Evolutionary conservation across 1,140 invertebrate species (phyloP).

Genomic region (Cydia fagiglandana): DNA sequence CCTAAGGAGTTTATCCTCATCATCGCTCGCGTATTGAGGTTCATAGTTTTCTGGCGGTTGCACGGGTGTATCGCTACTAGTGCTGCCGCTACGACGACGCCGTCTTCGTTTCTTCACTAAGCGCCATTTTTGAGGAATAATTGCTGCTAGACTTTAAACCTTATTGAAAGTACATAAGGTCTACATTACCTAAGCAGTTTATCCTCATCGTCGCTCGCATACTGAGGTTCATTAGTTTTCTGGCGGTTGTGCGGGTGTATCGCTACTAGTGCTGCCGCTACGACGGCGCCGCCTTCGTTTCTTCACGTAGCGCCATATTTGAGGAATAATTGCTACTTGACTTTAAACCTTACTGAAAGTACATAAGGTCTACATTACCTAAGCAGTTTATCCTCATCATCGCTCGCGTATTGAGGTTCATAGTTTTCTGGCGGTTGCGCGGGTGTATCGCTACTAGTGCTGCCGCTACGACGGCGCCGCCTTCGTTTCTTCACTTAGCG

Average conservation of each 20-base stretch:
- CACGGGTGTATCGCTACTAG: slow-evolving; percentile 74
- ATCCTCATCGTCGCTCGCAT: slow-evolving; percentile 84
- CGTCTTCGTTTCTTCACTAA: slow-evolving; percentile 90
- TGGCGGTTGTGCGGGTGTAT: slow-evolving; percentile 56
- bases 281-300: slow-evolving; percentile 86
- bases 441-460: slow-evolving; percentile 76
- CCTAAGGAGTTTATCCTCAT: slow-evolving; percentile 80
- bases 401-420: slow-evolving; percentile 84
- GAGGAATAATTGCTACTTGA: slow-evolving; percentile 86
- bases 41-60: slow-evolving; percentile 67
- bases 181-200: slow-evolving; percentile 76
- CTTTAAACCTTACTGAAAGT: slow-evolving; percentile 70
- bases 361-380: slow-evolving; percentile 61
- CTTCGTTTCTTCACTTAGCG: slow-evolving; percentile 89
- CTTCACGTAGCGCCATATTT: slow-evolving; percentile 94
- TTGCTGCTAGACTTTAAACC: slow-evolving; percentile 62
- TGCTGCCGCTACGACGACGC: slow-evolving; percentile 80
- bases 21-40: slow-evolving; percentile 85
- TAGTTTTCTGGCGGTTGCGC: slow-evolving; percentile 56
- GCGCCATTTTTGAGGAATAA: slow-evolving; percentile 95
- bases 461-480: slow-evolving; percentile 82
- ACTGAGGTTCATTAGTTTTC: slow-evolving; percentile 81
- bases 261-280: slow-evolving; percentile 77
- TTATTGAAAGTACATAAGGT: slow-evolving; percentile 70
- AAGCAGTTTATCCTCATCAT: slow-evolving; percentile 81